A percentile compares a stretch with the other conserved stretches of the same genome.
Conservation (phyloP, 2,113 vertebrate species). For the Lonchura striata region DNA sequence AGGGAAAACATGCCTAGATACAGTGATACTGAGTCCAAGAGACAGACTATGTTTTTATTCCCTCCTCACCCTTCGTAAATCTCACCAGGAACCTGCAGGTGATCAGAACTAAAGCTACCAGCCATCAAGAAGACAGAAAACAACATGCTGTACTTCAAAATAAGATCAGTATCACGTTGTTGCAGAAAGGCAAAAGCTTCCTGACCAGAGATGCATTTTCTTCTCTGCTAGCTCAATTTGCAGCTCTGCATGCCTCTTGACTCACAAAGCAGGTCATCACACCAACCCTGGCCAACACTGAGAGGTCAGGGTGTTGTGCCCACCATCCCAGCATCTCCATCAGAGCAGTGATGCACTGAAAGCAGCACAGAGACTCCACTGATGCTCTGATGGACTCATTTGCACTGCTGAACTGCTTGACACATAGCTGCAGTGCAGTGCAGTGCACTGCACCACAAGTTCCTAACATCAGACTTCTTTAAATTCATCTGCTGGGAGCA, state of each 20-base stretch:
- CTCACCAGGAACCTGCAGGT: background rate
- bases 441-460: background rate
- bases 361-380: background rate
- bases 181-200: background rate
- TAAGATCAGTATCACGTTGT: background rate
- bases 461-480: rapidly evolving
- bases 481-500: background rate
- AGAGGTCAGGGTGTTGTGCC: rapidly evolving
- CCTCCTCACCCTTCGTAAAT: background rate
- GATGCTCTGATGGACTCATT: rapidly evolving
- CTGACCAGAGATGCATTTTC: background rate
- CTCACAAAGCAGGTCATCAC: background rate
- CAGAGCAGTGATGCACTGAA: background rate
- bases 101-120: background rate
- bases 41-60: background rate
- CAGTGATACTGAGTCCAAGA: background rate
- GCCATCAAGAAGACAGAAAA: background rate
- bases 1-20: rapidly evolving
- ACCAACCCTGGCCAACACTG: background rate
- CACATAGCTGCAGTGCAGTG: background rate
- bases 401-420: background rate
- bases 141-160: background rate
- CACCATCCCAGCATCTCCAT: background rate
- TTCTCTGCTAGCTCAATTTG: background rate
- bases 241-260: background rate